Conservation (phyloP, 2,797 vertebrate species). For the Vireo griseus region DNA sequence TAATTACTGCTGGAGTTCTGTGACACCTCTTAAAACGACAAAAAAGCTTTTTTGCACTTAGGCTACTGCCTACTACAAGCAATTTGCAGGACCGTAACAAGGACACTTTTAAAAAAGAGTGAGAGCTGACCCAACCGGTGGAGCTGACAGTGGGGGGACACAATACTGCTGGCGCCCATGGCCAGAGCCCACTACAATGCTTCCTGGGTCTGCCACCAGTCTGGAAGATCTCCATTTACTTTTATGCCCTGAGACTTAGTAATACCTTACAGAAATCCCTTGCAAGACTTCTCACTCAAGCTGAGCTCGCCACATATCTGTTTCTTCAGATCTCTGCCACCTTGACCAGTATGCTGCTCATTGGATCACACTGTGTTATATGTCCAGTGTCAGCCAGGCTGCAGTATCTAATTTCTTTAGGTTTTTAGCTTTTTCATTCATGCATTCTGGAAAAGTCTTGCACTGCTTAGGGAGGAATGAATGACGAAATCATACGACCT, state of each 20-base stretch:
- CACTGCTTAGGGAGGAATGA: not conserved
- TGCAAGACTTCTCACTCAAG: not conserved
- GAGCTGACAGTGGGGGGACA: not conserved
- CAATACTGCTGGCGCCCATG: not conserved
- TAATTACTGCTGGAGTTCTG: not conserved
- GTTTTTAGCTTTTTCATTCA: not conserved
- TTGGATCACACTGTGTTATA: not conserved
- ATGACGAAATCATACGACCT: not conserved
- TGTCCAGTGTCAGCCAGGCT: not conserved
- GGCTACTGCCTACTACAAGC: not conserved
- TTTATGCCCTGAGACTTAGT: not conserved
- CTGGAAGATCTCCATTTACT: not conserved
- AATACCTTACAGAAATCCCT: not conserved
- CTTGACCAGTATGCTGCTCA: not conserved
- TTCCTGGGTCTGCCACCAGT: not conserved
- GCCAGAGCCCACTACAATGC: not conserved
- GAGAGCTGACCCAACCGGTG: accelerated
- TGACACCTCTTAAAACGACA: not conserved
- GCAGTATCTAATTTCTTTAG: not conserved
- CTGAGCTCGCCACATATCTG: not conserved
- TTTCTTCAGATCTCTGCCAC: not conserved
- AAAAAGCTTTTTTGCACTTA: not conserved
- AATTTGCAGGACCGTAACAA: not conserved
- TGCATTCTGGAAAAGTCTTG: not conserved
- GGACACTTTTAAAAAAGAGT: not conserved